Evolutionary conservation across 2,888 invertebrate species (phyloP), one percentile per base, ranked within the genome.

Genomic region (Vannuccia rotundouncinata): DNA sequence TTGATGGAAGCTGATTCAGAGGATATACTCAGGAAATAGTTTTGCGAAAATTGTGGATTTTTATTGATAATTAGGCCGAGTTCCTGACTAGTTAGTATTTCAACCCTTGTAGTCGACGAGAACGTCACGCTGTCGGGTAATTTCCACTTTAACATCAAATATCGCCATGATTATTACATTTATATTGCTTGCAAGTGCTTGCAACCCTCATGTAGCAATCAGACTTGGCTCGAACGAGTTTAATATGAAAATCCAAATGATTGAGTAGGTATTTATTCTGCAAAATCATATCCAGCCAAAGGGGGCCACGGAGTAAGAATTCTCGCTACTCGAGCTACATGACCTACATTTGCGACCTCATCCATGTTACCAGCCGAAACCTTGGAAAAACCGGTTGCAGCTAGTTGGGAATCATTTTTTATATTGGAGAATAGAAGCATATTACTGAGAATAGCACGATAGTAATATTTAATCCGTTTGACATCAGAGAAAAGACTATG

Each of bases 381-480:
- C n/a, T n/a, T n/a, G n/a, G n/a, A n/a, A n/a, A n/a, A n/a, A n/a
- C n/a, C n/a, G n/a, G n/a, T n/a, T n/a, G n/a, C n/a, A n/a, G n/a
- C n/a, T n/a, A n/a, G n/a, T n/a, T n/a, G n/a, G n/a, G n/a, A 22
- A 22, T 22, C 22, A 66, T 66, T 66, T 66, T 66, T 66, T 27
- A 66, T 22, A 66, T 66, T 66, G 22, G 66, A 66, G 66, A 66
- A 66, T 22, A 66, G 22, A 66, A 66, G 66, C 66, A 66, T 66
- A 66, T 66, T 66, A 66, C 66, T 66, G 25, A 66, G 25, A 27
- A 66, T 66, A 66, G 66, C 66, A 5, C 66, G 66, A 66, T 66
- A 66, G 22, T 5, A 22, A 22, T 66, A 66, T 66, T 22, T 66
- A 66, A 66, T 66, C 22, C 2, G 25, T 27, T 66, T 66, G 22